Evolutionary conservation across 2,113 vertebrate species (phyloP).

Genomic region (Phasianus colchicus): DNA sequence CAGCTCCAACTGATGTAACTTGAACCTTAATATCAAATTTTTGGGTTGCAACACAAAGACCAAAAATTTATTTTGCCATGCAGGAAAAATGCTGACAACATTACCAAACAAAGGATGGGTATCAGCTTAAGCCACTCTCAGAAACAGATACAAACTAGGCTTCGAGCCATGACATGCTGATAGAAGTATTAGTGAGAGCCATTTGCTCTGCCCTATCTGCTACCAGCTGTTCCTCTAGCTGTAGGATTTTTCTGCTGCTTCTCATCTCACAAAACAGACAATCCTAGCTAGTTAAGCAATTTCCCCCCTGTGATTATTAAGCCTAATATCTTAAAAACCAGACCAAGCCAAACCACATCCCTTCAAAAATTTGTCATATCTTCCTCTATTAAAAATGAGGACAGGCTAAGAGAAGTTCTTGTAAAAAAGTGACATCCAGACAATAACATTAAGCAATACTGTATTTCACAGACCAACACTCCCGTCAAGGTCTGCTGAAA

Average conservation of each 20-base stretch:
- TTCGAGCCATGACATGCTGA: background rate
- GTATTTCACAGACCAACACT: background rate
- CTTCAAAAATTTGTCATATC: background rate
- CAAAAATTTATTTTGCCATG: constrained; percentile 30
- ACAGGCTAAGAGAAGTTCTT: background rate
- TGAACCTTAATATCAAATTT: background rate
- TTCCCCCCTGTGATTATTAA: background rate
- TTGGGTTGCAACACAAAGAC: background rate
- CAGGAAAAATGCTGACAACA: constrained; percentile 40
- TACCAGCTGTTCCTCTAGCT: constrained; percentile 8
- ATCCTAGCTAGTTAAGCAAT: background rate
- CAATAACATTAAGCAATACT: background rate
- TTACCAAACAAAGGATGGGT: background rate
- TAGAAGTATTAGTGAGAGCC: background rate
- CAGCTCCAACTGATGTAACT: background rate
- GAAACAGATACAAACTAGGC: constrained; percentile 26
- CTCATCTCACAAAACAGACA: background rate
- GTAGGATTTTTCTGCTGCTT: background rate
- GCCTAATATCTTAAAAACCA: background rate
- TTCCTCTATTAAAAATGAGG: background rate
- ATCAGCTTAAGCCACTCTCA: background rate
- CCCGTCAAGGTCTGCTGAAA: background rate
- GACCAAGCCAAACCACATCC: accelerated
- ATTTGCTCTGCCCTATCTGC: background rate
- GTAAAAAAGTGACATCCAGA: background rate